These are phyloP conservation scores for Coenonympha arcania DNA, from an alignment of 2,888 invertebrate genomes.

Conservation along the genomic window DNA sequence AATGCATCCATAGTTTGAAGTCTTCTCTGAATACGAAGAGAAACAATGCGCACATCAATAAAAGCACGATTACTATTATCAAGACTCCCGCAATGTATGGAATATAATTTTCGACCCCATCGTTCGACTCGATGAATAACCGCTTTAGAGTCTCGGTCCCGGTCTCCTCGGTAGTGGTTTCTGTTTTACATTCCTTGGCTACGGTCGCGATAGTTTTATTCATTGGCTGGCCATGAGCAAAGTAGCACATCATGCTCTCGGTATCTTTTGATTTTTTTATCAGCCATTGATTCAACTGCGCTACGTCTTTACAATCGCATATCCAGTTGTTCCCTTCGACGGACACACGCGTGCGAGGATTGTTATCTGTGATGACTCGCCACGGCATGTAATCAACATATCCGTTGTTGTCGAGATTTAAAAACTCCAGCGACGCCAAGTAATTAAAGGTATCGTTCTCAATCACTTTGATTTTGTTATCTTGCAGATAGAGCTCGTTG, in stretches of 20 bases:
- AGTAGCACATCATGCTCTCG: slow-evolving; percentile 79
- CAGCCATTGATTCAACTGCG: slow-evolving; percentile 80
- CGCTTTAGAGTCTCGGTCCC: slow-evolving; percentile 73
- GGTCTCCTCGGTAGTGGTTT: slow-evolving; percentile 77
- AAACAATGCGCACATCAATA: slow-evolving; percentile 77
- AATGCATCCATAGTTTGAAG: slow-evolving; percentile 84
- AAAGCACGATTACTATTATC: slow-evolving; percentile 79
- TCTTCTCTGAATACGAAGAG: slow-evolving; percentile 84
- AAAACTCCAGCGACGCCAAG: slow-evolving; percentile 80
- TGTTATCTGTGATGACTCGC: slow-evolving; percentile 78
- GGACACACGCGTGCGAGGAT: slow-evolving; percentile 79
- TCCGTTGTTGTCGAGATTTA: slow-evolving; percentile 84
- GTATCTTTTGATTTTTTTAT: slow-evolving; percentile 78
- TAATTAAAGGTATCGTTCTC: slow-evolving; percentile 84
- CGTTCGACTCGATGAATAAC: slow-evolving; percentile 76
- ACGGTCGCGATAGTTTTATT: slow-evolving; percentile 68
- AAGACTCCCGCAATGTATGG: slow-evolving; percentile 82
- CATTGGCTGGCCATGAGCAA: slow-evolving; percentile 68
- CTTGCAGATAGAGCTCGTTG: slow-evolving; percentile 82
- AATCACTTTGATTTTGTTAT: slow-evolving; percentile 82
- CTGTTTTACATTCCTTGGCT: slow-evolving; percentile 74
- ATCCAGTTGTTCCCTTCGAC: slow-evolving; percentile 87
- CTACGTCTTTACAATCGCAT: slow-evolving; percentile 84
- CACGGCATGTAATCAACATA: slow-evolving; percentile 84
- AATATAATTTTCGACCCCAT: slow-evolving; percentile 81